Conservation (phyloP, 2,113 vertebrate species). For the Pseudopodoces humilis region DNA sequence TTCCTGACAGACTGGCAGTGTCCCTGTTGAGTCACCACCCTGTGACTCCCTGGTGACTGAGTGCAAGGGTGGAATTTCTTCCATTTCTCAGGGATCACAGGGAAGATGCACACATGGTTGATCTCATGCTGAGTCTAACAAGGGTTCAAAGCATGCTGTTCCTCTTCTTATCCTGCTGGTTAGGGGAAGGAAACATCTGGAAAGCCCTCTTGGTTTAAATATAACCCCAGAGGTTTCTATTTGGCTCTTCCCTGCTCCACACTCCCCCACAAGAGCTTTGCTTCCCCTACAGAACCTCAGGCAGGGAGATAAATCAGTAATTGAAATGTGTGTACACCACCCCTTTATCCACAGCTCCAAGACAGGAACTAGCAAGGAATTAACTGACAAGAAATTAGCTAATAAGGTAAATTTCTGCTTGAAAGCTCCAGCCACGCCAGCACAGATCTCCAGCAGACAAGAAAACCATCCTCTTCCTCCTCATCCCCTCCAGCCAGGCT, state of each 20-base stretch:
- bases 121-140: accelerated
- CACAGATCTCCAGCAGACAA: not conserved
- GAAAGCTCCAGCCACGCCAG: not conserved
- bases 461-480: not conserved
- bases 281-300: not conserved
- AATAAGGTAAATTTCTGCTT: not conserved
- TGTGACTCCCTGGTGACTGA: not conserved
- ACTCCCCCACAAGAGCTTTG: not conserved
- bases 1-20: not conserved
- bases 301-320: not conserved
- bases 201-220: not conserved
- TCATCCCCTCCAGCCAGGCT: not conserved
- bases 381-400: not conserved
- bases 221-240: not conserved
- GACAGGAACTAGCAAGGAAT: not conserved
- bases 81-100: not conserved
- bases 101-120: accelerated
- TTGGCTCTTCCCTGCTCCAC: not conserved
- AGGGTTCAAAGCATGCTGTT: not conserved
- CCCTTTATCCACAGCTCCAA: not conserved
- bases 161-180: not conserved
- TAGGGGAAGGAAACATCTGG: not conserved
- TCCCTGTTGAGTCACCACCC: not conserved
- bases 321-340: not conserved
- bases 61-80: not conserved